Percentiles rank a stretch among this genome's conserved stretches.
phyloP scores from a whole-genome alignment of 2,888 invertebrate genomes.

The Rotaria magnacalcarata region DNA sequence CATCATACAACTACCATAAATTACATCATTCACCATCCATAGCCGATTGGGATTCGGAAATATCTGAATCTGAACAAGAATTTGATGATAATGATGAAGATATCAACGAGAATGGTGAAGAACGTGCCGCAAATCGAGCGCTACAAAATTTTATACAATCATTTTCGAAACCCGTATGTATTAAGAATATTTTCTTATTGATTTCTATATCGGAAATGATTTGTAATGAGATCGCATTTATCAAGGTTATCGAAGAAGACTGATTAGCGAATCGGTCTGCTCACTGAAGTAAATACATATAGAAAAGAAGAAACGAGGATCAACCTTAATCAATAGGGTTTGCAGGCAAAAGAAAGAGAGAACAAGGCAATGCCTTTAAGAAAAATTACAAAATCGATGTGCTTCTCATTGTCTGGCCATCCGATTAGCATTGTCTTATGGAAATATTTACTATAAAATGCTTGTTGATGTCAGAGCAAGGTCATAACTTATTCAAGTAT shows the following conservation, averaged over 20 bases:
- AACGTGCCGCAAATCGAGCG: background rate
- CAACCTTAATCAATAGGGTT: background rate
- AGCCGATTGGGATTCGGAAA: background rate
- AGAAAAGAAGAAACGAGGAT: background rate
- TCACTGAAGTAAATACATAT: background rate
- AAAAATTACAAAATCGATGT: conserved; percentile 4
- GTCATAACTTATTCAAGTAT: background rate
- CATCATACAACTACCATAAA: background rate
- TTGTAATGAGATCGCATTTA: background rate
- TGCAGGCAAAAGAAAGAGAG: background rate
- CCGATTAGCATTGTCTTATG: background rate
- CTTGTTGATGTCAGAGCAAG: background rate
- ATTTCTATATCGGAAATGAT: background rate
- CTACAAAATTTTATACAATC: conserved; percentile 17
- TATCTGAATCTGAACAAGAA: conserved; percentile 33
- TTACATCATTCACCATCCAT: background rate
- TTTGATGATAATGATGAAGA: conserved; percentile 24
- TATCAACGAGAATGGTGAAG: background rate
- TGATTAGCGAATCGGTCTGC: background rate
- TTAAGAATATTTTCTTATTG: background rate
- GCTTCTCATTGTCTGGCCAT: background rate
- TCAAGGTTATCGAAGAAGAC: background rate
- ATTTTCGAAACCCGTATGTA: background rate
- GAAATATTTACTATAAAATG: background rate
- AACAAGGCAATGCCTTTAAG: background rate